Evolutionary conservation across 2,113 vertebrate genomes (phyloP), one percentile per base, ranked within the genome.

Genomic region (Lutjanus erythropterus): DNA sequence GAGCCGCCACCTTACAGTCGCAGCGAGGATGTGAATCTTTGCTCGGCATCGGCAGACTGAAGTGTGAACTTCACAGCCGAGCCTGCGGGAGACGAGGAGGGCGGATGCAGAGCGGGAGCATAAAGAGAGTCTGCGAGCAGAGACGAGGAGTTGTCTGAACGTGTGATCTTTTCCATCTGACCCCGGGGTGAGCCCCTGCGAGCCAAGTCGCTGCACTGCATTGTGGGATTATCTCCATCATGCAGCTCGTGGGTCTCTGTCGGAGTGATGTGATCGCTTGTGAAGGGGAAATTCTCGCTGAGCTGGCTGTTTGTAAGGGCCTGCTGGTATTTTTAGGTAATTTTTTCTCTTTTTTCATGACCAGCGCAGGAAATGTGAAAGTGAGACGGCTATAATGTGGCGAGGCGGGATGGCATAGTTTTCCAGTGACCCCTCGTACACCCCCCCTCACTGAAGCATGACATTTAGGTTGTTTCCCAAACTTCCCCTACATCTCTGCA

Each of bases 231-330:
- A 62, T 67, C 77, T 80, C 58, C 41, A 42, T 56, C 80, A 41
- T 29, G 25, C 79, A 66, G 83, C 76, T 84, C 9, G n/a, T 65
- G 41, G 74, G 73, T 60, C 33, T 70, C 65, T 39, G 23, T 44
- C 10, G 11, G 50, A 69, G 86, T 39, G 46, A 82, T 80, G 44
- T 70, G 81, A 90, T 89, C 67, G 25, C 67, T 39, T 49, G 31
- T 80, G 85, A 93, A 92, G 86, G 91, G 88, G 77, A 88, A 85
- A 86, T 81, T 90, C 78, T 89, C 23, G 85, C 91, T 86, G 90
- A 93, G 90, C 78, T 52, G 62, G 81, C 85, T 80, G n/a, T 83
- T 83, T 81, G 60, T 59, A 42, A 18, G 53, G 72, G 61, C 41
- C 39, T 73, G 72, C 19, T 41, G 77, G 62, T 89, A 86, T 87